Base-by-base conservation (phyloP, 2,113 vertebrate genomes). In the Catharus fuscescens region DNA sequence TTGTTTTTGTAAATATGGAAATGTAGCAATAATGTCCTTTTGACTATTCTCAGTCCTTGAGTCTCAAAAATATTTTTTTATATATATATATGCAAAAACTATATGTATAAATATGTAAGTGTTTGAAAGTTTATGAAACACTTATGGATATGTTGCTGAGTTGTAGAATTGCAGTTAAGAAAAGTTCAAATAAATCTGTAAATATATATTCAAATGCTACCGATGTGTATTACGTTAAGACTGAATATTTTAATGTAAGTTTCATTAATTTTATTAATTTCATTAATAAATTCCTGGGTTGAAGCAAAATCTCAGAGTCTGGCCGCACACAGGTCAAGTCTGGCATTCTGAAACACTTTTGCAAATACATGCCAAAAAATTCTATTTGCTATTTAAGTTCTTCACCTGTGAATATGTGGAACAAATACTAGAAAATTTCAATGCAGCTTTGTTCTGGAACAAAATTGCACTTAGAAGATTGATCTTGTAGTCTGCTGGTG, bases 21-120 rank as follows among this genome's bases (percentile, higher is more conserved):
- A 97, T 98, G 98, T 98, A 98, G 97, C 98, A 98, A 98, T 98
- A 98, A 98, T 97, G 98, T 98, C 97, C 96, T 98, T 98, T 97
- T 97, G 97, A 98, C 96, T 97, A 96, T 97, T 97, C 96, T 94
- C 88, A 95, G 94, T 97, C 97, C 93, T 96, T 92, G 93, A 97
- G 97, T 98, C 95, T 97, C 96, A 97, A 97, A 98, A 98, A 92
- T 98, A 98, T 98, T 98, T 98, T 98, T 98, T 6, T 98, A 97
- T 98, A 98, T 98, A 98, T 96, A 88, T 98, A 98, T 98, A 98
- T 98, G 98, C 96, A 97, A 97, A 98, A 97, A 97, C 88, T 96
- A 95, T 98, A 97, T 98, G 98, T 98, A 98, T 98, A 98, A 97
- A 98, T 98, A 98, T 87, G 93, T 97, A 97, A 95, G 97, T 96